Evolutionary conservation across 2,113 vertebrate genomes (phyloP), one percentile per base, ranked within the genome.

Genomic region (Apteryx owenii): DNA sequence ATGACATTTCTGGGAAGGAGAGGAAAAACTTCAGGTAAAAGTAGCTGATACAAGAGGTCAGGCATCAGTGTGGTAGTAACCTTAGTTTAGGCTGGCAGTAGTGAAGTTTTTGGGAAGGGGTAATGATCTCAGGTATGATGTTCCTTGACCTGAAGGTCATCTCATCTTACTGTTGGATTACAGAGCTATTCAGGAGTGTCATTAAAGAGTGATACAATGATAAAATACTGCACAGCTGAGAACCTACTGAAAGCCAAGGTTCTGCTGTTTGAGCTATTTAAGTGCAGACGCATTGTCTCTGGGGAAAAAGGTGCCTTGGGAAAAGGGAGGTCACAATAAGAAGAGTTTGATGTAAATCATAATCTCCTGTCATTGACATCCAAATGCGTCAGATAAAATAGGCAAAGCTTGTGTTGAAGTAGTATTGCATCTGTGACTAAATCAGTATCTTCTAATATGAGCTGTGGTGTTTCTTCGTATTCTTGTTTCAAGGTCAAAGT

Each of bases 91-190:
- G 53, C 22, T 50, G 53, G n/a, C 20, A 80, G 58, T 82, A 92
- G 44, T 5, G 44, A 48, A 40, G 19, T 56, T 62, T 40, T 54
- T 16, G 25, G 33, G 12, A 20, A 78, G 10, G 4, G 17, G 3
- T 17, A 48, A 12, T 2, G 21, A 8, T 23, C 19, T 48, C 26
- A 16, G 16, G 2, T 31, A 26, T 0, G 3, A 29, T 4, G 23
- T 53, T 72, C 50, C n/a, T 42, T 7, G 2, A 29, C 10, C 3
- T 0, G 1, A 71, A 66, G 10, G 11, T 77, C 12, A 23, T 50
- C 40, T 80, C 7, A 20, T 38, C 23, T 89, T 84, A 48, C 28
- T 70, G 3, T 5, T 84, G 25, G 28, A 22, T 84, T 82, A 9
- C 3, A 12, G 2, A 20, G 12, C 16, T 62, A 92, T 11, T 73